Evolutionary conservation across 2,113 vertebrate species (phyloP), one percentile per base, ranked within the genome.

Genomic region (Cichladusa arquata): DNA sequence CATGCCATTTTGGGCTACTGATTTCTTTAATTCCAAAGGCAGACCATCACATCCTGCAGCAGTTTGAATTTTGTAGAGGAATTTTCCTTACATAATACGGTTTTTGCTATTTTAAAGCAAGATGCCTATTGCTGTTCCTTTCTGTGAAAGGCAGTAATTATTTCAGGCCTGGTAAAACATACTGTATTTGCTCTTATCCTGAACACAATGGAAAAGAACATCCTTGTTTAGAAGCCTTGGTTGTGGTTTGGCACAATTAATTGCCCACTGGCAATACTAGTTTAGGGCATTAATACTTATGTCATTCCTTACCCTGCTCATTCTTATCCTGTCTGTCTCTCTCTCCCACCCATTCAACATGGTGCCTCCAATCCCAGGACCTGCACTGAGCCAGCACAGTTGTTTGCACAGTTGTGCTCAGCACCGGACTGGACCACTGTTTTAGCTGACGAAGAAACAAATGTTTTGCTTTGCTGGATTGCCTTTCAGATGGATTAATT

Each of bases 241-340:
- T 28, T 95, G 92, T 88, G 86, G 90, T 62, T 94, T 96, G 90
- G 64, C 76, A 54, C 61, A 38, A 12, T 22, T 26, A 70, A 19
- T 60, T 34, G 25, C 34, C 81, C 80, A 78, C 56, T 64, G 31
- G 76, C 88, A 81, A 19, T 86, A 74, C 80, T 14, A 50, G 38
- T 81, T 94, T 51, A 86, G 51, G 15, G 40, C 53, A 54, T 47
- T 83, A 73, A 73, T 42, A 80, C 22, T 78, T 71, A 83, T 50
- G 23, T 88, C 22, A 86, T 45, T 50, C 45, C 54, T 62, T 78
- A n/a, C n/a, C 38, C 51, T 86, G 56, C 29, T 89, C 72, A 29
- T 58, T 91, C 60, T 72, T 83, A 72, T 8, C 57, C 67, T 19
- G 9, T 20, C 62, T 62, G 25, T 8, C 10, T 60, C n/a, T 82